Conservation (phyloP, 2,113 vertebrate species). For the Neogobius melanostomus region DNA sequence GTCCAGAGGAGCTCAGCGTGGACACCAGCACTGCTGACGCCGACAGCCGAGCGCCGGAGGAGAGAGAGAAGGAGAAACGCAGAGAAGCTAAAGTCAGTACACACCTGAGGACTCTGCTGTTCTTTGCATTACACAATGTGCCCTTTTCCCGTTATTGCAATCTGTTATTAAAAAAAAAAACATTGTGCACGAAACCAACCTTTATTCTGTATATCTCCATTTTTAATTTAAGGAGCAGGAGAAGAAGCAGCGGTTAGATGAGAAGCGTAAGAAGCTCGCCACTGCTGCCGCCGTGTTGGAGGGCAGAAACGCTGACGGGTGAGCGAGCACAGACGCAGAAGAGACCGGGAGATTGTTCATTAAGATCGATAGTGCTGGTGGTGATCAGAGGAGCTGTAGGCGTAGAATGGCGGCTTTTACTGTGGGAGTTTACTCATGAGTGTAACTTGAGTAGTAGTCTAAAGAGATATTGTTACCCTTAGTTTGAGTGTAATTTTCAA, state of each 20-base stretch:
- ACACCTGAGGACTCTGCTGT: not conserved
- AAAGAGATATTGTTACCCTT: too few species aligned
- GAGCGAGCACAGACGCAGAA: constrained; percentile 36
- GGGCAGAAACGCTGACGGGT: constrained; percentile 92
- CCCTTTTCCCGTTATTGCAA: not conserved
- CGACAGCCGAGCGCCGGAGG: constrained; percentile 59
- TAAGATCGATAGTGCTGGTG: too few species aligned
- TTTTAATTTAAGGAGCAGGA: constrained; percentile 77
- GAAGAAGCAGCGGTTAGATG: constrained; percentile 85
- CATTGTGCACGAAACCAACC: not conserved
- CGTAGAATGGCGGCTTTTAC: too few species aligned
- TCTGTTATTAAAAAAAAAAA: too few species aligned
- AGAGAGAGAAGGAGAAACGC: constrained; percentile 67
- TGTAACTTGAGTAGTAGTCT: too few species aligned
- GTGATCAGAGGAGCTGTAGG: too few species aligned
- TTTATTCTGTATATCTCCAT: not conserved
- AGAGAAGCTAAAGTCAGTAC: constrained; percentile 75
- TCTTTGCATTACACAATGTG: not conserved
- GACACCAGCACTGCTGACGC: constrained; percentile 48
- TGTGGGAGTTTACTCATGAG: too few species aligned
- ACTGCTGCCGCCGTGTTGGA: constrained; percentile 82
- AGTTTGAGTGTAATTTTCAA: too few species aligned
- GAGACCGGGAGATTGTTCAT: too few species aligned
- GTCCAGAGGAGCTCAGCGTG: constrained; percentile 51
- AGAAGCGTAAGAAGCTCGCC: constrained; percentile 84